phyloP scores from a whole-genome alignment of 2,888 invertebrate species.

The Crematogaster levior region DNA sequence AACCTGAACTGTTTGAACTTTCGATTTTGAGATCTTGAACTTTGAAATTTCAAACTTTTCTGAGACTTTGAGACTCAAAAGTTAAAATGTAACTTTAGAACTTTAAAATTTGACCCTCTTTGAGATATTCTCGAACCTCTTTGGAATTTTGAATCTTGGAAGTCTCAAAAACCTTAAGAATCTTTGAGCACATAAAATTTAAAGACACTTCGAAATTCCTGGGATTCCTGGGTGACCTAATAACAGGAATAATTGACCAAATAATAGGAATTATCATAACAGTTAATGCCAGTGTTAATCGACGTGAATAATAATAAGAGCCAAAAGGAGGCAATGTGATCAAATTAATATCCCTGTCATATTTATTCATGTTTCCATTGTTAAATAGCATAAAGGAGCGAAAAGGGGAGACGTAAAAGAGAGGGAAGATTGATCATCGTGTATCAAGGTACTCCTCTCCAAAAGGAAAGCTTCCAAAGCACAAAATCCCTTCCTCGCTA shows the following conservation, averaged over 20 bases:
- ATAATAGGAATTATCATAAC: neutral
- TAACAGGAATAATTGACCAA: neutral
- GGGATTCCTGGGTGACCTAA: neutral
- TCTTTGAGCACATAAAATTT: neutral
- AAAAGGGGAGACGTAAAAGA: neutral
- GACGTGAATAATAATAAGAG: neutral
- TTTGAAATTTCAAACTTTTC: neutral
- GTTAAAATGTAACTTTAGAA: neutral
- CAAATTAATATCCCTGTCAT: slow-evolving; percentile 19
- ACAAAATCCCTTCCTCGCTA: slow-evolving; percentile 44
- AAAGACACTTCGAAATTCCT: neutral
- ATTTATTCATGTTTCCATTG: slow-evolving; percentile 35
- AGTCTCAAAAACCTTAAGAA: neutral
- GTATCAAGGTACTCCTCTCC: slow-evolving; percentile 29
- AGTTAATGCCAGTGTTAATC: neutral
- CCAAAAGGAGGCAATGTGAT: neutral
- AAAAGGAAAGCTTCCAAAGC: slow-evolving; percentile 33
- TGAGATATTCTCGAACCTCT: neutral
- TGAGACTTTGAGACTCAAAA: neutral
- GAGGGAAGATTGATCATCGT: slow-evolving; percentile 42
- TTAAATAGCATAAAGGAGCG: neutral
- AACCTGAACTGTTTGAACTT: neutral
- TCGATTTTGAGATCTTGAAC: neutral
- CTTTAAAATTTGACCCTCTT: neutral
- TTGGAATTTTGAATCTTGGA: neutral